Evolutionary conservation across 2,888 invertebrate species (phyloP), one percentile per base, ranked within the genome.

Genomic region (Hartigia nigra): DNA sequence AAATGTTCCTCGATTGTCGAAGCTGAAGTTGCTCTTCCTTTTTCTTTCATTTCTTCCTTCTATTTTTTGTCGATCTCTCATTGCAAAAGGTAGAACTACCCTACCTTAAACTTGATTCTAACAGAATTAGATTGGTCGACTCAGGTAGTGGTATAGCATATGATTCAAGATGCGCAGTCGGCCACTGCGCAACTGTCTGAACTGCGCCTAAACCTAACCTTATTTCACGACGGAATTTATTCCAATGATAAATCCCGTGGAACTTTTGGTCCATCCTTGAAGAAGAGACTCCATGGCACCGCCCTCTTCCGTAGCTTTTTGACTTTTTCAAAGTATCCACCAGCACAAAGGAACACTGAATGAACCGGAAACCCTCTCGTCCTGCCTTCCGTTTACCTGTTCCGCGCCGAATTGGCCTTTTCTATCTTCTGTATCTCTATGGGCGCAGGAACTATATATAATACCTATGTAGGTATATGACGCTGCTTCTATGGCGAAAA

Each of bases 31-130:
- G 35, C n/a, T 55, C n/a, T 74, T 78, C 69, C 69, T 75, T 36
- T 31, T 78, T 34, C 36, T 34, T 55, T 23, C 55, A 23, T 55
- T 55, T 82, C 81, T 74, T 34, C 75, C 12, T 39, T 5, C 12
- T 11, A 14, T 12, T 31, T 37, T 39, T 76, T 37, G 69, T 77
- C n/a, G 74, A 37, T 36, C 35, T 74, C 78, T 74, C 74, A 78
- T 81, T 76, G 82, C 81, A 81, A 12, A 72, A 34, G 23, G 72
- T 12, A 31, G 4, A 78, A 79, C 83, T 72, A 39, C 76, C 80
- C 85, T 85, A 39, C 39, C 82, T 87, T 86, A 87, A 90, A 90
- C 86, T 86, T 86, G 90, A 90, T 89, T 90, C 91, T 90, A 90
- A 91, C 89, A 87, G 86, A 90, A 90, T 91, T 90, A 91, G 86